Evolutionary conservation across 2,797 vertebrate genomes (phyloP), one percentile per base, ranked within the genome.

Genomic region (Galago senegalensis): DNA sequence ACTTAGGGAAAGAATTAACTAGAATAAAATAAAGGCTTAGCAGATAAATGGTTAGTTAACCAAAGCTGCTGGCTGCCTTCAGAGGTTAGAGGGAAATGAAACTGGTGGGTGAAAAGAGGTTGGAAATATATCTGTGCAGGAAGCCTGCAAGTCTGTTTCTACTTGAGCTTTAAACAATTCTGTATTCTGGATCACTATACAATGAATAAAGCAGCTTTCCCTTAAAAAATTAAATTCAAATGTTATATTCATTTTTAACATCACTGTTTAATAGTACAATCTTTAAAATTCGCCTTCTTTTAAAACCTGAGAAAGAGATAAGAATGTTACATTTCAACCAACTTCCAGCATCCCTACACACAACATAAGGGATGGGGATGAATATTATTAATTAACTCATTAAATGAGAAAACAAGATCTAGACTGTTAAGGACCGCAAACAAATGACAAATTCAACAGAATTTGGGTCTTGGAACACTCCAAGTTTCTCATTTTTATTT

Each of bases 201-300:
- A 84, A 75, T 69, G 17, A 87, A 75, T 93, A 89, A 88, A 93
- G 21, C 13, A 91, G 6, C 43, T 84, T 87, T 95, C 84, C 65
- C 87, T 89, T 87, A 63, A 95, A 81, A 96, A 80, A 77, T 25
- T 67, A 90, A 93, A 94, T 58, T 79, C 8, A 86, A 89, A 93
- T 37, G 14, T 69, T 58, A 84, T 16, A 10, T 81, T n/a, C 17
- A 18, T 58, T 20, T 89, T 88, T 72, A 17, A 65, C 20, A 75
- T 76, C 49, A 93, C 29, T 80, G 34, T 63, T 87, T 87, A 87
- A 69, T 43, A 95, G 27, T 3, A 95, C 20, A 86, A 70, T 69
- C 65, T 89, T 96, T 92, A 95, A 96, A 93, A 94, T 89, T 75
- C 63, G 75, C 25, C 37, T 53, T 77, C 34, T 89, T 96, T 96